Percentiles rank a stretch among this genome's conserved stretches.
phyloP scores from a whole-genome alignment of 2,113 vertebrate genomes.

The Otocyon megalotis region DNA sequence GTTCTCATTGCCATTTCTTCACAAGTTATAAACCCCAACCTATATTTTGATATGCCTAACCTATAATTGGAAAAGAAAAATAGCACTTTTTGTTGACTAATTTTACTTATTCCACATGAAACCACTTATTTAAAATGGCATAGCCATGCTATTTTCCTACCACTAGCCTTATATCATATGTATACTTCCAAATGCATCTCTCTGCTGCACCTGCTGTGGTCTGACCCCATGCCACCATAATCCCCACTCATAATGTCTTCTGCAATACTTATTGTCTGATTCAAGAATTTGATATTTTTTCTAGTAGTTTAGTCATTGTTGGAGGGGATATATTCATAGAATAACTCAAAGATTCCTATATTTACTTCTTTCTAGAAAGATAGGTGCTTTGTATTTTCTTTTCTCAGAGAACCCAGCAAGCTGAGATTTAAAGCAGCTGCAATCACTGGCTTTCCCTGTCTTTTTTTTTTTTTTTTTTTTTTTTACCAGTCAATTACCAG shows the following conservation, averaged over 20 bases:
- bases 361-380: neutral
- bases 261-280: neutral
- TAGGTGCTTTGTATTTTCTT: neutral
- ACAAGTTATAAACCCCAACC: neutral
- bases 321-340: neutral
- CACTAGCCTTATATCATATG: too few relatives aligned
- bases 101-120: neutral
- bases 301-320: neutral
- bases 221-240: neutral
- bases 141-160: neutral
- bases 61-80: conserved; percentile 28
- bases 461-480: neutral
- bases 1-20: neutral
- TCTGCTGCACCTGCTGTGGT: neutral
- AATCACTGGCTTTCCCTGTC: neutral
- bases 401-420: neutral
- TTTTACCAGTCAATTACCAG: neutral
- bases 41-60: neutral
- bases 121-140: neutral
- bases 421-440: neutral
- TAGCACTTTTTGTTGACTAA: neutral
- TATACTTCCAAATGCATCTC: neutral
- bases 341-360: neutral
- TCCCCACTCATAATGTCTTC: neutral
- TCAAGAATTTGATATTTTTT: neutral